Conservation (phyloP, 2,113 vertebrate genomes). For the Saimiri boliviensis region DNA sequence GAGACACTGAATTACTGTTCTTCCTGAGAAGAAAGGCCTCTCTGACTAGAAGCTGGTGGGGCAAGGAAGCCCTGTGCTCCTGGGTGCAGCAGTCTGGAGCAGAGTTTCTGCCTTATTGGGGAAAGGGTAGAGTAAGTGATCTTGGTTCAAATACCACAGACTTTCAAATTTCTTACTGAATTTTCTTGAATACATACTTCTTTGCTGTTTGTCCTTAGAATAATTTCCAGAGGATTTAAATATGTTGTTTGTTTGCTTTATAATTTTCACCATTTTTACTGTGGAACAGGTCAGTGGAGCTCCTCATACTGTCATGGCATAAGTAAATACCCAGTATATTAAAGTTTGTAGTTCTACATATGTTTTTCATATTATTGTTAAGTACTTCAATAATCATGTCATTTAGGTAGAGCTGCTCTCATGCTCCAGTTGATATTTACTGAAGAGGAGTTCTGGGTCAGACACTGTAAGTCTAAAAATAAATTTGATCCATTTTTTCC, state of each 20-base stretch:
- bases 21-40: not conserved
- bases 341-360: not conserved
- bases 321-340: not conserved
- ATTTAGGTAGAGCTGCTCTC: not conserved
- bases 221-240: not conserved
- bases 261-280: not conserved
- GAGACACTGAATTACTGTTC: not conserved
- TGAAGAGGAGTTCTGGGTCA: not conserved
- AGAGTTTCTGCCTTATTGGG: not conserved
- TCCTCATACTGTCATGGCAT: no score
- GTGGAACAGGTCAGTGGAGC: not conserved
- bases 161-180: not conserved
- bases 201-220: not conserved
- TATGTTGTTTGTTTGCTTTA: not conserved
- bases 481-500: not conserved
- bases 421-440: not conserved
- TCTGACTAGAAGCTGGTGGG: no score
- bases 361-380: not conserved
- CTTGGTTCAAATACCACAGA: not conserved
- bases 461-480: not conserved
- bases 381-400: not conserved
- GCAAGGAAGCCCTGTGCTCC: not conserved
- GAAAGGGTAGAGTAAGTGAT: not conserved
- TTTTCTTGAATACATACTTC: not conserved
- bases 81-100: not conserved